phyloP scores from a whole-genome alignment of 2,113 vertebrate species.

The Microtus pennsylvanicus region DNA sequence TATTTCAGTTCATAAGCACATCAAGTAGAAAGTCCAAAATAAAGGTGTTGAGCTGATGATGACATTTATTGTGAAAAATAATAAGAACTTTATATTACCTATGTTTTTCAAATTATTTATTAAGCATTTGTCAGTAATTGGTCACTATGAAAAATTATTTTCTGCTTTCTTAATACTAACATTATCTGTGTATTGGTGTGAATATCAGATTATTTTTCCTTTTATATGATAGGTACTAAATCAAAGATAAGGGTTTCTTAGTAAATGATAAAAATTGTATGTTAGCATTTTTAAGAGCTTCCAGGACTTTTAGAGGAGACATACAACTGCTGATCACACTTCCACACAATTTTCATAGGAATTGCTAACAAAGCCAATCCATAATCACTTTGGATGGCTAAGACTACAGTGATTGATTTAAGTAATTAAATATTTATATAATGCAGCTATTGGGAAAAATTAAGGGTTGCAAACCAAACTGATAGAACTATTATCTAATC shows the following conservation, averaged over 20 bases:
- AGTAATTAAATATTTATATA: background rate
- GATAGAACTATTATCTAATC: background rate
- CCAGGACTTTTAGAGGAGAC: background rate
- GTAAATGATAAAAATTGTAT: background rate
- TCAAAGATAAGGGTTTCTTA: background rate
- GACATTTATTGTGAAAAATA: background rate
- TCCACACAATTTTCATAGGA: background rate
- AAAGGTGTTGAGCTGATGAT: background rate
- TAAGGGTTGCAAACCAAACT: background rate
- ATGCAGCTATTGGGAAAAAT: background rate
- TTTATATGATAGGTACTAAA: background rate
- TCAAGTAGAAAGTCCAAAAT: background rate
- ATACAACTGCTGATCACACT: rapidly evolving
- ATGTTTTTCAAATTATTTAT: background rate
- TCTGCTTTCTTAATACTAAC: background rate
- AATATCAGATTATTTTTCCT: background rate
- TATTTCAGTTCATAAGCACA: background rate
- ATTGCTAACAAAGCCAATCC: background rate
- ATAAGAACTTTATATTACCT: background rate
- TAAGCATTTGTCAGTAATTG: background rate
- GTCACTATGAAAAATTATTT: background rate
- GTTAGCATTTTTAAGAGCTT: background rate
- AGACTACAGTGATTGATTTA: background rate
- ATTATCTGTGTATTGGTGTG: background rate
- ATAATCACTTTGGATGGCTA: background rate